Percentiles rank a stretch among this genome's conserved stretches.
These are phyloP conservation scores for Anthophora plumipes DNA, from an alignment of 2,888 invertebrate species.

Conservation along the genomic window DNA sequence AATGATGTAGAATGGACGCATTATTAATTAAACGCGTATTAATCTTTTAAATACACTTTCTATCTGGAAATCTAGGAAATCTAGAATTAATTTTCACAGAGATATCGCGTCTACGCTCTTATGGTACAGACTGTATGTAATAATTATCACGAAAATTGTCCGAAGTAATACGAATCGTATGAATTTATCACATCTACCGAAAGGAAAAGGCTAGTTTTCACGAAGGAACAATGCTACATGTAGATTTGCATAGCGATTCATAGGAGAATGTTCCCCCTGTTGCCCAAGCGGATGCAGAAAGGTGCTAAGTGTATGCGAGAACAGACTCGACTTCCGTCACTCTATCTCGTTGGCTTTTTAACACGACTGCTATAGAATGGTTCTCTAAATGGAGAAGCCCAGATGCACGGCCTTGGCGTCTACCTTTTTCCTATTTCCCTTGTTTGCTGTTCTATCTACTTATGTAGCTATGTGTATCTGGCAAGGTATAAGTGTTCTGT, in stretches of 20 bases:
- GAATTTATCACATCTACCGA: background rate
- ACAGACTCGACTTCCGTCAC: slow-evolving; percentile 76
- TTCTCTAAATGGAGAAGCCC: background rate
- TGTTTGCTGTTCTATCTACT: background rate
- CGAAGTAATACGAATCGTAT: no score
- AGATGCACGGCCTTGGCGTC: slow-evolving; percentile 29
- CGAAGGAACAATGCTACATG: slow-evolving; percentile 3
- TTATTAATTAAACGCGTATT: no score
- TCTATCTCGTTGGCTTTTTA: slow-evolving; percentile 31
- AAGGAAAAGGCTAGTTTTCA: background rate
- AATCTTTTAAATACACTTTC: no score
- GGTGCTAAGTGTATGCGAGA: slow-evolving; percentile 81
- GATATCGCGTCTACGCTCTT: no score
- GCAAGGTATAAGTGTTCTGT: no score
- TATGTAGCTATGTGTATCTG: no score
- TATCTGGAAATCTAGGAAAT: no score
- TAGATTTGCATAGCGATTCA: slow-evolving; percentile 35
- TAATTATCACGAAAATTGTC: no score
- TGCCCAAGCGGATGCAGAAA: slow-evolving; percentile 81
- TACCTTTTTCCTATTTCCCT: slow-evolving; percentile 37
- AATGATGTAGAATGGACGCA: no score
- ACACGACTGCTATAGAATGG: slow-evolving; percentile 4
- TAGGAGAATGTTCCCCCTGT: slow-evolving; percentile 68
- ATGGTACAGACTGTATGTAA: background rate
- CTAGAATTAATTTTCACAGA: no score